phyloP scores from a whole-genome alignment of 2,797 vertebrate species.

The Antennarius maculatus region DNA sequence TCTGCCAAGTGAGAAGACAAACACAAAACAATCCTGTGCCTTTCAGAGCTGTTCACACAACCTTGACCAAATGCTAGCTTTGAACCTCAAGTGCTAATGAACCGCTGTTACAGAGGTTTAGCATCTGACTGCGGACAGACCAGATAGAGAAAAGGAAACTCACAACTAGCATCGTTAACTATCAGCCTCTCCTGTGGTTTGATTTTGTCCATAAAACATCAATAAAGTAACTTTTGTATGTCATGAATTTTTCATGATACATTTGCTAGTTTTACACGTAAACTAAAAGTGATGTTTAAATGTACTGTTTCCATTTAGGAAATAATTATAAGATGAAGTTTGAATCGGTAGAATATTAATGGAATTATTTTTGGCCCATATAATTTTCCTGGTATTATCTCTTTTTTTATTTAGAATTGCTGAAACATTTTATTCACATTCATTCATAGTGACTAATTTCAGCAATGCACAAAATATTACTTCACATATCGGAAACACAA shows the following conservation, averaged over 20 bases:
- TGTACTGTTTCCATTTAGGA: no score
- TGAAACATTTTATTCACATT: no score
- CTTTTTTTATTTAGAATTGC: no score
- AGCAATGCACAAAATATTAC: no score
- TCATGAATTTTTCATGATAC: slow-evolving; percentile 21
- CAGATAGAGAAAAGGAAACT: background rate
- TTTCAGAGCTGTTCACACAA: slow-evolving; percentile 67
- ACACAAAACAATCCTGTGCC: slow-evolving; percentile 57
- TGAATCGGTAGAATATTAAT: no score
- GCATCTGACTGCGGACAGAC: slow-evolving; percentile 34
- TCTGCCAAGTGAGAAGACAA: slow-evolving; percentile 24
- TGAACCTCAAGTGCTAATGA: slow-evolving; percentile 51
- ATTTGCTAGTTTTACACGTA: slow-evolving; percentile 33
- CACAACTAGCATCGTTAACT: slow-evolving; percentile 5
- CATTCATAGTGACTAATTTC: no score
- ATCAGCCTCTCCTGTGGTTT: slow-evolving; percentile 6
- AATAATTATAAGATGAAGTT: no score
- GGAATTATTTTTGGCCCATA: no score
- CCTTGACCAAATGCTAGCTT: slow-evolving; percentile 65
- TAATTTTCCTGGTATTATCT: no score
- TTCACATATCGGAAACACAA: no score
- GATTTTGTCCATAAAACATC: slow-evolving; percentile 13
- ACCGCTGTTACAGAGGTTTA: slow-evolving; percentile 56
- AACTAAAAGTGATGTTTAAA: no score
- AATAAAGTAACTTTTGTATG: slow-evolving; percentile 11